Percentiles rank a stretch among this genome's conserved stretches.
Conservation (phyloP, 2,888 invertebrate species). For the Psylliodes chrysocephalus region DNA sequence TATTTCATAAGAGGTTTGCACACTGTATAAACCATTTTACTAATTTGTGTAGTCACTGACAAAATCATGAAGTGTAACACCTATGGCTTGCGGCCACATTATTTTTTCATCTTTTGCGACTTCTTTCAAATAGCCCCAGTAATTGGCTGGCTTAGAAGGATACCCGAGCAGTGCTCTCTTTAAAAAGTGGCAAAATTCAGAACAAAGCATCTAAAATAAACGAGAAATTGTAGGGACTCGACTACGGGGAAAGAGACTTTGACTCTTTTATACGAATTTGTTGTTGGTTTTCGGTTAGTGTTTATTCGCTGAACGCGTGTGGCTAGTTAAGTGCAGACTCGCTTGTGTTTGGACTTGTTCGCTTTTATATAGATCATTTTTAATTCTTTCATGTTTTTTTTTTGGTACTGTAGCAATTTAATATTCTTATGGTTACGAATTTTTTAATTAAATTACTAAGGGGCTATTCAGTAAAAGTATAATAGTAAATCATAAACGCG, state of each 20-base stretch:
- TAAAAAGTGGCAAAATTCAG: conserved; percentile 40
- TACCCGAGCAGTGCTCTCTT: conserved; percentile 46
- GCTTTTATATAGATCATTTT: too few species aligned
- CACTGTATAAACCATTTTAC: too few species aligned
- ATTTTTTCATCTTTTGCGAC: conserved; percentile 36
- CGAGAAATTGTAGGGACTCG: conserved; percentile 41
- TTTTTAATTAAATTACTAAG: too few species aligned
- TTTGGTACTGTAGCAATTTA: too few species aligned
- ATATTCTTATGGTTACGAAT: too few species aligned
- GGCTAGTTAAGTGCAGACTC: too few species aligned
- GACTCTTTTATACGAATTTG: conserved; percentile 21
- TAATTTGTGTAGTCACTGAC: too few species aligned
- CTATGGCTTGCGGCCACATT: conserved; percentile 22
- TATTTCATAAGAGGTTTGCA: too few species aligned
- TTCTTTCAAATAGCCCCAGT: conserved; percentile 35
- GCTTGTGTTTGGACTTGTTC: too few species aligned
- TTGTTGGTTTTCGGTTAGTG: conserved; percentile 11
- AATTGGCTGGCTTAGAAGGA: conserved; percentile 41
- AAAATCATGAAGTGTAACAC: background rate
- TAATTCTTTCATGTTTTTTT: too few species aligned
- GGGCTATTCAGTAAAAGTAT: too few species aligned
- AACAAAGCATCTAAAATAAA: conserved; percentile 41
- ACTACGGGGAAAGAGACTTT: conserved; percentile 29
- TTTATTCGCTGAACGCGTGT: background rate
- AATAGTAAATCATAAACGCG: too few species aligned